A percentile compares a stretch with the other conserved stretches of the same genome.
Evolutionary conservation across 1,140 invertebrate species (phyloP).

Genomic region (Scaptomyza montana): DNA sequence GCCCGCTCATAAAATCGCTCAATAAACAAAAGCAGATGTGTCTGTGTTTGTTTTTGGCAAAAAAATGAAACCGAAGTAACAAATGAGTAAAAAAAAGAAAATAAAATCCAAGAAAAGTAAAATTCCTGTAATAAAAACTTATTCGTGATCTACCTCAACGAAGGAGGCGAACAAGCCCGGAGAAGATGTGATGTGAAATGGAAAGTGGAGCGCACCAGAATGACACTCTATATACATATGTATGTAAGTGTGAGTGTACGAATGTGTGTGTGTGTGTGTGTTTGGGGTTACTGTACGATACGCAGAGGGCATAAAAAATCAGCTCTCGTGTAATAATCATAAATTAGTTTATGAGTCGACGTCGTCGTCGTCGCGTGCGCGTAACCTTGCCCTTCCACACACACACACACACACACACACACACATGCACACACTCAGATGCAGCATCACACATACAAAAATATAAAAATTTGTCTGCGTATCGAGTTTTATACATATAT

Average conservation of each 20-base stretch:
- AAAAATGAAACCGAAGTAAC: conserved; percentile 39
- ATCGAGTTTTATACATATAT: conserved; percentile 21
- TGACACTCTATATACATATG: conserved; percentile 27
- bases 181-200: conserved; percentile 54
- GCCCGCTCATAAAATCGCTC: conserved; percentile 76
- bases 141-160: conserved; percentile 79
- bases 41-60: conserved; percentile 19
- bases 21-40: conserved; percentile 67
- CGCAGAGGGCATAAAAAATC: conserved; percentile 72
- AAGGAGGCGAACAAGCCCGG: conserved; percentile 43
- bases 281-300: conserved; percentile 50
- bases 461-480: conserved; percentile 16
- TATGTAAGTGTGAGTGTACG: not conserved
- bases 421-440: conserved; percentile 13
- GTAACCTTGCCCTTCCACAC: conserved; percentile 74
- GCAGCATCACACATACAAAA: not conserved
- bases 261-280: conserved; percentile 20
- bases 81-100: conserved; percentile 55
- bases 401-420: conserved; percentile 40
- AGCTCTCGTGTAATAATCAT: conserved; percentile 82
- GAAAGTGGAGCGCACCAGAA: conserved; percentile 53
- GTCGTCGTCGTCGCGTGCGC: conserved; percentile 68
- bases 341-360: conserved; percentile 81
- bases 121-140: conserved; percentile 78
- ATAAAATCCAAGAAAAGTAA: conserved; percentile 34